Evolutionary conservation across 2,888 invertebrate genomes (phyloP), one percentile per base, ranked within the genome.

Genomic region (Spisula solida): DNA sequence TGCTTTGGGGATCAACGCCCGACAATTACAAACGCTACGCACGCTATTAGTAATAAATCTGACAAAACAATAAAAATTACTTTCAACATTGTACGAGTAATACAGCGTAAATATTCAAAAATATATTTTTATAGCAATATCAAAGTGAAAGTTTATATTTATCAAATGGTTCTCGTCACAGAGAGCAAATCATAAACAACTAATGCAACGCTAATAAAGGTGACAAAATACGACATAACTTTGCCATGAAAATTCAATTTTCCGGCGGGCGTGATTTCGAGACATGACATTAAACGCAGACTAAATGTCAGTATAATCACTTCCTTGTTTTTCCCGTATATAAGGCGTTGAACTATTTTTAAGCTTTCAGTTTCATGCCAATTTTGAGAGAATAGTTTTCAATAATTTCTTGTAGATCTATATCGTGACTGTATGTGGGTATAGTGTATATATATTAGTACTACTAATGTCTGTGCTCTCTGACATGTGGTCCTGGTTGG

Each of bases 201-300:
- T 75, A 75, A 75, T 34, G 75, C 34, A 31, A 75, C 5, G 20
- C 5, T 75, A 75, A 75, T 75, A 34, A 75, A 75, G 29, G 16
- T 75, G 75, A 75, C 75, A 75, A 75, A 75, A 75, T 34, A 12
- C 16, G 31, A 75, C 75, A 75, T 75, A 75, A 75, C 16, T 75
- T 75, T 10, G 75, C 75, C n/a, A 75, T 75, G 75, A 75, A 75
- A 75, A 31, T 34, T 34, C 34, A 75, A 75, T 75, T 75, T 75
- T 75, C 75, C 29, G 75, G 75, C 75, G 75, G 75, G 75, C 75
- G 75, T 31, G 25, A 75, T 75, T 25, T 18, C 12, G 29, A 16
- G 18, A 75, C 25, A 31, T 75, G 75, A 12, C 25, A 75, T 75
- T 31, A 75, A 75, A 75, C 34, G 25, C 29, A 12, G 18, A 0